Evolutionary conservation across 1,140 invertebrate genomes (phyloP), one percentile per base, ranked within the genome.

Genomic region (Caenorhabditis tropicalis): DNA sequence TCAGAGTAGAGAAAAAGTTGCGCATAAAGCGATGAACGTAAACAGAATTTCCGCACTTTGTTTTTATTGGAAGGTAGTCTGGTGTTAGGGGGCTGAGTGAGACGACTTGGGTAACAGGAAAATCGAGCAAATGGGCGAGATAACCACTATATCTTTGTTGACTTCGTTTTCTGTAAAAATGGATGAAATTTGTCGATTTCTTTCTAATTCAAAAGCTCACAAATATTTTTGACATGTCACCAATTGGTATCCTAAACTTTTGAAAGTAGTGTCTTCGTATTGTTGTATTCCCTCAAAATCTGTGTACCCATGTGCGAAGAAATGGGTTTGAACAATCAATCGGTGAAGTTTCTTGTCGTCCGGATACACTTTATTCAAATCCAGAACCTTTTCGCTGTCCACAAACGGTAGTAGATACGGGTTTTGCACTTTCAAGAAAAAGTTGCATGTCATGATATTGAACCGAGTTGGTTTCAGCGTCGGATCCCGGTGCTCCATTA

Each of bases 311-410:
- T 74, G 36, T 10, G 36, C 65, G n/a, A 74, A 10, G 36, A 74
- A 74, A 74, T 74, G 36, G 33, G 65, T 74, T 24, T 74, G 65
- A 7, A 24, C 65, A 46, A 74, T 43, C 15, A 74, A 24, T 12
- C 65, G 65, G 0, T 74, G 65, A 0, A 74, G 6, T 74, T 2
- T 21, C n/a, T 19, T 24, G 36, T 74, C 65, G 43, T 74, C 36
- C 27, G 65, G 65, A 24, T 74, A 74, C 19, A 74, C 36, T 3
- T 43, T 24, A n/a, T 74, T 74, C 65, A 74, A 46, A 43, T 74
- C 36, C 36, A 74, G 6, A 5, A 46, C 36, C n/a, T 43, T 43
- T 5, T 43, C 10, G 3, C 39, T 29, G n/a, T 74, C n/a, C 6
- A 74, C n/a, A 21, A 36, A 74, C 4, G 24, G n/a, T 12, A 24